These are phyloP conservation scores for Aphrophora alni DNA, from an alignment of 2,888 invertebrate species.

Conservation along the genomic window DNA sequence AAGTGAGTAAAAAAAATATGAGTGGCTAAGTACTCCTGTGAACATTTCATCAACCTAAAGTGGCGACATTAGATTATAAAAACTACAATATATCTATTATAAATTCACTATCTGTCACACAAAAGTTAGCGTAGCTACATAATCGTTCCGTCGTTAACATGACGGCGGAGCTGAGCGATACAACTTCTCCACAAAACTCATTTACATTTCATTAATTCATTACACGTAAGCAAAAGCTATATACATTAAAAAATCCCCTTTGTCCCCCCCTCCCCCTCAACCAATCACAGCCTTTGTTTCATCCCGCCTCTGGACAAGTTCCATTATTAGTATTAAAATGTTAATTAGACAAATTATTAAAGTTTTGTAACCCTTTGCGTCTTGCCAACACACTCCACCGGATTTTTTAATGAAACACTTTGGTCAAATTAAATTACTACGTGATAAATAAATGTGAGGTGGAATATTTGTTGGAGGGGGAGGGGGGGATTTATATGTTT, in stretches of 20 bases:
- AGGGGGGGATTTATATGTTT: too few relatives aligned
- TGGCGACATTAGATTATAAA: too few relatives aligned
- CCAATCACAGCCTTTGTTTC: neutral
- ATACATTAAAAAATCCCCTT: neutral
- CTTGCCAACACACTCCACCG: neutral
- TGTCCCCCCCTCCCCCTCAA: neutral
- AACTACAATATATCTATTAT: too few relatives aligned
- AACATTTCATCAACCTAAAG: too few relatives aligned
- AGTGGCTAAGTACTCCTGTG: too few relatives aligned
- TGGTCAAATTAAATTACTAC: neutral
- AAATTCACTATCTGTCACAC: too few relatives aligned
- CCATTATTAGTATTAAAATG: neutral
- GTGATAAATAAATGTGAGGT: neutral
- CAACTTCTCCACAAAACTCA: neutral
- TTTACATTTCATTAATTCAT: constrained; percentile 1
- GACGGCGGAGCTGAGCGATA: too few relatives aligned
- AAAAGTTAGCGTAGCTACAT: too few relatives aligned
- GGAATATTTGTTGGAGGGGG: neutral
- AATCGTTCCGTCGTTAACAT: too few relatives aligned
- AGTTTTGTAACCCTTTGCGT: neutral
- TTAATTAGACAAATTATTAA: constrained; percentile 6
- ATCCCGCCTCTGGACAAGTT: neutral
- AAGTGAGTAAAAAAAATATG: too few relatives aligned
- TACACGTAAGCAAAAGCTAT: neutral
- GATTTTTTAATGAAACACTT: constrained; percentile 9